Base-by-base conservation (phyloP, 2,888 invertebrate species). In the Stomorhina lunata region DNA sequence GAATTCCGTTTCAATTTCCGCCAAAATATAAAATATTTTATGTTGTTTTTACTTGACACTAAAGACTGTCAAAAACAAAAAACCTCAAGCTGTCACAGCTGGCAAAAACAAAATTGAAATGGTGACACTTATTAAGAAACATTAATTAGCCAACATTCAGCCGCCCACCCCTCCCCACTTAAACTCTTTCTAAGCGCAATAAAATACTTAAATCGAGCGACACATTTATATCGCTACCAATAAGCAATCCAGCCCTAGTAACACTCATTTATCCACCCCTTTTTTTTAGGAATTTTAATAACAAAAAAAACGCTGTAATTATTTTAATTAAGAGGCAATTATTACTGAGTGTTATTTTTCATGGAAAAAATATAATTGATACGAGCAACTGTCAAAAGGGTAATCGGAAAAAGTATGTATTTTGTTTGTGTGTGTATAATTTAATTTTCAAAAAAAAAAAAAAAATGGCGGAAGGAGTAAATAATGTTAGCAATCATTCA, bases 261-360 rank as follows among this genome's bases (percentile, higher is more conserved):
- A 15, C 40, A 5, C 25, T 59, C 6, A 12, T 6, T 22, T 10
- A 59, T 37, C n/a, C 9, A 22, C 37, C n/a, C 1, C 2, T 9
- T 12, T 37, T 37, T 37, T 0, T 3, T 4, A n/a, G n/a, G 17
- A 32, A 55, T 55, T 32, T 55, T 4, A 2, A 37, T 10, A 10
- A 20, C 25, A 50, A 22, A 50, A 50, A 25, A 50, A 25, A 50
- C 4, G n/a, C 12, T 63, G 4, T 15, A n/a, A 40, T 63, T 22
- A 59, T 59, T 37, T 40, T 63, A 63, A 63, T 63, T 63, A 43
- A 25, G 27, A 12, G 43, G 27, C 61, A 43, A 43, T 63, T 63
- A 63, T 27, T 7, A 15, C n/a, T 25, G 12, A 63, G 12, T 43
- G 43, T 43, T 17, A 17, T 25, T 59, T 59, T 37, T 12, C 2